Evolutionary conservation across 2,797 vertebrate genomes (phyloP).

Genomic region (Periophthalmus magnuspinnatus): DNA sequence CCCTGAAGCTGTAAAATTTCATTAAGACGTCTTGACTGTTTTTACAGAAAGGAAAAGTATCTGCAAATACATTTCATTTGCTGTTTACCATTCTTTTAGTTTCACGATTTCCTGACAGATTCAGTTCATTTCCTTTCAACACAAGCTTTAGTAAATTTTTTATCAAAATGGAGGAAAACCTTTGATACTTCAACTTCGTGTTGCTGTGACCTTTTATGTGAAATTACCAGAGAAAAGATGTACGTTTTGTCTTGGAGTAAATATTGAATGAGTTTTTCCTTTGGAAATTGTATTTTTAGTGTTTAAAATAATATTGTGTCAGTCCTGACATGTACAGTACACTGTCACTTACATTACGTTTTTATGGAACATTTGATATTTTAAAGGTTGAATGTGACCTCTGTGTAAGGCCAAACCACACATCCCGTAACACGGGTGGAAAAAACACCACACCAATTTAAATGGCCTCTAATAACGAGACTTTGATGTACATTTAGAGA

Average conservation of each 20-base stretch:
- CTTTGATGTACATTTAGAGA: slow-evolving; percentile 41
- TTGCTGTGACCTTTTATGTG: slow-evolving; percentile 4
- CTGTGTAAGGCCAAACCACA: slow-evolving; percentile 40
- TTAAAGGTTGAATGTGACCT: slow-evolving; percentile 22
- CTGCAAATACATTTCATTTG: slow-evolving; percentile 28
- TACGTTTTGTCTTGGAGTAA: too few species aligned
- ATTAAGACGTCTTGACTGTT: slow-evolving; percentile 25
- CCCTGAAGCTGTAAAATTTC: slow-evolving; percentile 20
- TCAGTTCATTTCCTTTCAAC: neutral
- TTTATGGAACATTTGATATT: slow-evolving; percentile 41
- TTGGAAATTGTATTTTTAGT: neutral
- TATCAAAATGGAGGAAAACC: neutral
- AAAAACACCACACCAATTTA: slow-evolving; percentile 34
- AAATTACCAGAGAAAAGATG: neutral
- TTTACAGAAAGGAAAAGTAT: slow-evolving; percentile 21
- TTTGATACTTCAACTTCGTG: slow-evolving; percentile 6
- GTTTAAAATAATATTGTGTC: neutral
- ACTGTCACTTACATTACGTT: slow-evolving; percentile 25
- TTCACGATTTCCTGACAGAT: neutral
- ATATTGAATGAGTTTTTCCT: too few species aligned
- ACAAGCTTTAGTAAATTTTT: neutral
- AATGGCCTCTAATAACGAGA: slow-evolving; percentile 27
- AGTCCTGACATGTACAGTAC: slow-evolving; percentile 1
- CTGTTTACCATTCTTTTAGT: neutral
- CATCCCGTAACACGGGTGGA: slow-evolving; percentile 32